Evolutionary conservation across 2,888 invertebrate species (phyloP), one percentile per base, ranked within the genome.

Genomic region (Meteorus cinctellus): DNA sequence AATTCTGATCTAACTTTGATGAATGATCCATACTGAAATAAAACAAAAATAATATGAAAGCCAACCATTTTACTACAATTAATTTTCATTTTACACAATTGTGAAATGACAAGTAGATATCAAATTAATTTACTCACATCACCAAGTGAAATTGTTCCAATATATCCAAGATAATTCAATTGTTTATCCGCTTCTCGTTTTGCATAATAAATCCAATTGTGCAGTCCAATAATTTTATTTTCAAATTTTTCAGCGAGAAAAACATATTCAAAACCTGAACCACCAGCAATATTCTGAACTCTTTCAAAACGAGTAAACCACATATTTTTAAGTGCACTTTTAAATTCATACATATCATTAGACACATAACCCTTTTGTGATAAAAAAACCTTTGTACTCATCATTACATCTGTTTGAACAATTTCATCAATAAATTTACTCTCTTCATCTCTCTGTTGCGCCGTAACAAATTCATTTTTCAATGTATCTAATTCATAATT

Each of bases 231-330:
- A 29, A 93, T 91, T 84, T 94, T 94, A 63, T 92, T 92, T 83
- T 95, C 94, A 82, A 92, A 92, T 24, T 91, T 87, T 91, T 98
- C 98, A 0, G 97, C 96, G 0, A 97, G 92, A 88, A 97, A 97
- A 16, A 97, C 93, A 83, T 98, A 98, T 89, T 98, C 98, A 86
- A 98, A 98, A 1, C 96, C 97, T 60, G 96, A 96, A 83, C 97
- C 97, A 72, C 97, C 95, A 12, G 96, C 92, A 84, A 93, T 93
- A 36, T 95, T 94, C 84, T 92, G 92, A 75, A 95, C 94, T 81
- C 97, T 92, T 5, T 96, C 94, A 87, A 97, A 98, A 83, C 96
- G 92, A 27, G 94, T 94, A 85, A 96, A 96, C 96, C 96, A 96
- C 12, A 95, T 90, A 74, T 93, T 93, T 86, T 93, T 94, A 16